These are phyloP conservation scores for Cheirogaleus medius DNA, from an alignment of 2,113 vertebrate species.

Conservation along the genomic window DNA sequence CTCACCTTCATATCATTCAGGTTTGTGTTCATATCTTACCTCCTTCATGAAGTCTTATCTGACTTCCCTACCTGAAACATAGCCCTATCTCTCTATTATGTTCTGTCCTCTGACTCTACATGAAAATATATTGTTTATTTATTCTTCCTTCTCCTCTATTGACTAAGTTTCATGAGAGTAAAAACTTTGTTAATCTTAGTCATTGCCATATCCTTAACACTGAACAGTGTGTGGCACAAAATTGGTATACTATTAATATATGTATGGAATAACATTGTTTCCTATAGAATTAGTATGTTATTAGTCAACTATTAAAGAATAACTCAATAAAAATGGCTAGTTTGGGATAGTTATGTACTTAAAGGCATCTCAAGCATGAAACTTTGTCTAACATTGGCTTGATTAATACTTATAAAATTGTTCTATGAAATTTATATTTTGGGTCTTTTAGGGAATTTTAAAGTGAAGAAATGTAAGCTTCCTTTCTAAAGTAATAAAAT, in stretches of 20 bases:
- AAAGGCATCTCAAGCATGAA: background rate
- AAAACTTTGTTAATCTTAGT: background rate
- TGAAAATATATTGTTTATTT: background rate
- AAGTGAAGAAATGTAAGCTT: background rate
- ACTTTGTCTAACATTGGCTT: background rate
- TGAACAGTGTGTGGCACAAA: background rate
- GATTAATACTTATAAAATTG: background rate
- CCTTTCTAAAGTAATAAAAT: slow-evolving; percentile 10
- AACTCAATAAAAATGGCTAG: background rate
- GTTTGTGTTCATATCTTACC: background rate
- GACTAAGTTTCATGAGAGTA: background rate
- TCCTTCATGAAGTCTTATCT: background rate
- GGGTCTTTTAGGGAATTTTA: background rate
- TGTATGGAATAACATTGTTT: slow-evolving; percentile 4
- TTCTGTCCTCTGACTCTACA: background rate
- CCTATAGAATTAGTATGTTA: background rate
- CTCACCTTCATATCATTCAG: background rate
- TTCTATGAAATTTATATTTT: background rate
- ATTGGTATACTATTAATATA: background rate
- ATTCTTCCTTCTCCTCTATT: background rate
- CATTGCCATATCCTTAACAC: background rate
- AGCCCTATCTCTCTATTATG: background rate
- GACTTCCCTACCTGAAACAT: background rate
- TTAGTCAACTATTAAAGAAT: background rate
- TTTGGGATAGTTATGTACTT: background rate